These are phyloP conservation scores for Agapornis canus DNA, from an alignment of 2,797 vertebrate species.

Conservation along the genomic window DNA sequence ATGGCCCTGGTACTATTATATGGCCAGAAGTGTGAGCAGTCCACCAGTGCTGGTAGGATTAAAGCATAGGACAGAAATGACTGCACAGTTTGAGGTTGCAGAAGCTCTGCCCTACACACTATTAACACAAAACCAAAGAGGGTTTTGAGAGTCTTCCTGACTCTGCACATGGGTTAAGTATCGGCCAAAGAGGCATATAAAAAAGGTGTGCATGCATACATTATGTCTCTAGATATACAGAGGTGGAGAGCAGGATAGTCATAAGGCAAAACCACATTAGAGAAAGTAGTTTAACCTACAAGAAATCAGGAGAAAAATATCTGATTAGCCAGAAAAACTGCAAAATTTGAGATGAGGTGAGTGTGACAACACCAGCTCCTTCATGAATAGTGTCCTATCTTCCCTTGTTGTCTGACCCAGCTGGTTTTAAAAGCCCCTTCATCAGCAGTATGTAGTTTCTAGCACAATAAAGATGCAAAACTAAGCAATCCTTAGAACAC, in stretches of 20 bases:
- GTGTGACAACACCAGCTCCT: not conserved
- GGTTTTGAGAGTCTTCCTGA: not conserved
- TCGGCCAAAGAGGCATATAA: not conserved
- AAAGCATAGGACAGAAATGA: not conserved
- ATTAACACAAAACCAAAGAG: not conserved
- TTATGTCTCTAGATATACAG: not conserved
- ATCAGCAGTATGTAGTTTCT: not conserved
- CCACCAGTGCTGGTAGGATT: not conserved
- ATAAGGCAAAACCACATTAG: not conserved
- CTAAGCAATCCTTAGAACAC: not conserved
- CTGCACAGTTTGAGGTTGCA: not conserved
- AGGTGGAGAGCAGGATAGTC: not conserved
- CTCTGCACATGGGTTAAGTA: not conserved
- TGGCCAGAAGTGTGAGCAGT: not conserved
- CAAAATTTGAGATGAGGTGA: not conserved
- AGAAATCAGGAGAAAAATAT: not conserved
- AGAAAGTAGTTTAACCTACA: not conserved
- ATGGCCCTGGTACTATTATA: not conserved
- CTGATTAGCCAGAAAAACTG: not conserved
- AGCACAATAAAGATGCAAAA: not conserved
- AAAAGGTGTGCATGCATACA: not conserved
- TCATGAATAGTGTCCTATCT: not conserved
- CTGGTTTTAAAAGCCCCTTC: constrained; percentile 12
- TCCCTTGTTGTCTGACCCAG: not conserved
- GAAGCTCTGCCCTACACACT: not conserved